Evolutionary conservation across 2,888 invertebrate genomes (phyloP).

Genomic region (Heliconius ismenius): DNA sequence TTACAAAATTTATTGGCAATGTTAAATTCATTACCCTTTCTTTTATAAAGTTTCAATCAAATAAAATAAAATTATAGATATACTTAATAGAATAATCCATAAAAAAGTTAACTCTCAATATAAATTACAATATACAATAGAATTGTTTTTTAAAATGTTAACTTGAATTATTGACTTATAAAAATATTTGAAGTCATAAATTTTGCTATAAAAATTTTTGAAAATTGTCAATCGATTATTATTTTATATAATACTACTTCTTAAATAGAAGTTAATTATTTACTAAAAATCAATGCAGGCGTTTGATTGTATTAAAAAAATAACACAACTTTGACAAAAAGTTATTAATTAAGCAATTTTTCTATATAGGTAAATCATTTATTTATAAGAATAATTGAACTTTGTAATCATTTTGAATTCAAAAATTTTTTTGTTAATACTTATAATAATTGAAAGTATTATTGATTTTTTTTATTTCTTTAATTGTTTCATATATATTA

Average conservation of each 20-base stretch:
- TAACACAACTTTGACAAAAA: neutral
- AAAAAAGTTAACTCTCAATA: no score
- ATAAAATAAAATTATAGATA: neutral
- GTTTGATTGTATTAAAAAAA: constrained; percentile 3
- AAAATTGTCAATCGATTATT: neutral
- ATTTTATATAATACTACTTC: neutral
- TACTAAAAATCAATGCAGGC: constrained; percentile 2
- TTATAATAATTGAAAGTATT: neutral
- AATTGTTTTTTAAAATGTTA: no score
- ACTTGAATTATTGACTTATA: no score
- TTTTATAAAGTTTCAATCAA: constrained; percentile 1
- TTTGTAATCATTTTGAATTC: neutral
- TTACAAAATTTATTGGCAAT: neutral
- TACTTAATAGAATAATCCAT: neutral
- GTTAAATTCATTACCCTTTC: neutral
- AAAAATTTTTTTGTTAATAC: neutral
- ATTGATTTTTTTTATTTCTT: neutral
- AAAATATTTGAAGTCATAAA: no score
- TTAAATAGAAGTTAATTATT: neutral
- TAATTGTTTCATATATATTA: constrained; percentile 5
- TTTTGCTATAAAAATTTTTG: no score
- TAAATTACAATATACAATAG: no score
- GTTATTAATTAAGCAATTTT: neutral
- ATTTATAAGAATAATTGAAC: neutral
- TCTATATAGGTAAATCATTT: neutral